Evolutionary conservation across 1,140 invertebrate genomes (phyloP).

Genomic region (Achroia grisella): DNA sequence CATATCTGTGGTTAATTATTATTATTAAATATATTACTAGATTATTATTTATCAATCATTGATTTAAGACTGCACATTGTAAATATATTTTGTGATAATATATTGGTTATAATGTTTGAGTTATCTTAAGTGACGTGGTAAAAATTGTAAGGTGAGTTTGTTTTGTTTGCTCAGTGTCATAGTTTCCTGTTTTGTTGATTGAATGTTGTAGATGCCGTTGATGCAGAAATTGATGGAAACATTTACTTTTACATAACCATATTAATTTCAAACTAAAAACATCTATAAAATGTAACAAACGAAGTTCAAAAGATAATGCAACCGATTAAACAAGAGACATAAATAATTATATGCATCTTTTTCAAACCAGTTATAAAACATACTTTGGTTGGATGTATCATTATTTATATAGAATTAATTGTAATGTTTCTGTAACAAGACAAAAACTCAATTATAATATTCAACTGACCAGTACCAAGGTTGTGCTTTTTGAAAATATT

Average conservation of each 20-base stretch:
- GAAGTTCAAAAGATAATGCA: too few species aligned
- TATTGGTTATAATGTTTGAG: conserved; percentile 21
- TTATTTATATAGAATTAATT: too few species aligned
- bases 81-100: conserved; percentile 42
- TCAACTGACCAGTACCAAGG: too few species aligned
- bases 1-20: conserved; percentile 50
- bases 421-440: too few species aligned
- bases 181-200: conserved; percentile 20
- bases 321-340: too few species aligned
- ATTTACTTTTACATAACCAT: conserved; percentile 2
- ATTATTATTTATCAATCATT: conserved; percentile 26
- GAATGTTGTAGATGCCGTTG: conserved; percentile 12
- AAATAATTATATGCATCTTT: too few species aligned
- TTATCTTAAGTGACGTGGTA: conserved; percentile 14
- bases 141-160: conserved; percentile 5
- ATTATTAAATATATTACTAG: conserved; percentile 6
- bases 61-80: conserved; percentile 49
- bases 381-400: too few species aligned
- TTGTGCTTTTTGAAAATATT: not conserved
- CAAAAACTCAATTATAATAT: not conserved
- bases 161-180: conserved; percentile 39
- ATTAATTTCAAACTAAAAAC: too few species aligned
- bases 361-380: too few species aligned
- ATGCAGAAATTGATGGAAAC: too few species aligned
- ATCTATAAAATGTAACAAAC: too few species aligned